Conservation (phyloP, 2,113 vertebrate species). For the Mobula birostris region DNA sequence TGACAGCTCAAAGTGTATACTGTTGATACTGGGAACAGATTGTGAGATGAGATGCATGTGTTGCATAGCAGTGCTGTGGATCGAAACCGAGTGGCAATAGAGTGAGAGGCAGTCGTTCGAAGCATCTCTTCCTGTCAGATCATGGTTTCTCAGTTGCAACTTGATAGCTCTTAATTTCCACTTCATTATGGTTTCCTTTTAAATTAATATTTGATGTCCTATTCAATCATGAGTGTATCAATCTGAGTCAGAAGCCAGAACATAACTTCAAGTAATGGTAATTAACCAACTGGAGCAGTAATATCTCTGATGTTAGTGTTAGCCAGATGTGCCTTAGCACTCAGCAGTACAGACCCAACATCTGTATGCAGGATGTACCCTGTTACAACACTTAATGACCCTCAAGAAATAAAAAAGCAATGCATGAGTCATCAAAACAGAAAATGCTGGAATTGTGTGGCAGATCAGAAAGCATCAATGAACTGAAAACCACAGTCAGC, state of each 20-base stretch:
- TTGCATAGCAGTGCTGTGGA: too few relatives aligned
- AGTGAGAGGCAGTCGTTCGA: neutral
- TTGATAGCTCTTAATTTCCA: neutral
- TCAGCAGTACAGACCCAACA: neutral
- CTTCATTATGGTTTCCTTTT: neutral
- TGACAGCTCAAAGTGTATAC: neutral
- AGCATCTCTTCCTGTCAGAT: neutral
- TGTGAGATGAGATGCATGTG: neutral
- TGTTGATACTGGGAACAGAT: too few relatives aligned
- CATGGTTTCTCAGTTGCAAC: neutral
- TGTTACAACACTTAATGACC: neutral
- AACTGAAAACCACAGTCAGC: too few relatives aligned
- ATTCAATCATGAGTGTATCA: too few relatives aligned
- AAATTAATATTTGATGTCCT: constrained; percentile 22
- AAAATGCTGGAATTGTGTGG: too few relatives aligned
- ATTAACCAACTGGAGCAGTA: neutral
- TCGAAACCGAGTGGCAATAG: neutral
- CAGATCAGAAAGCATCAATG: too few relatives aligned
- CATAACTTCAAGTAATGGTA: neutral
- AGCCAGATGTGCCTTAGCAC: neutral
- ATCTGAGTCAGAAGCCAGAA: neutral
- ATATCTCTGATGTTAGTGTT: neutral
- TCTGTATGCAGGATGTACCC: neutral
- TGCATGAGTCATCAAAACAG: neutral
- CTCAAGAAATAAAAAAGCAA: neutral